Evolutionary conservation across 2,888 invertebrate species (phyloP), one percentile per base, ranked within the genome.

Genomic region (Amiota communis): DNA sequence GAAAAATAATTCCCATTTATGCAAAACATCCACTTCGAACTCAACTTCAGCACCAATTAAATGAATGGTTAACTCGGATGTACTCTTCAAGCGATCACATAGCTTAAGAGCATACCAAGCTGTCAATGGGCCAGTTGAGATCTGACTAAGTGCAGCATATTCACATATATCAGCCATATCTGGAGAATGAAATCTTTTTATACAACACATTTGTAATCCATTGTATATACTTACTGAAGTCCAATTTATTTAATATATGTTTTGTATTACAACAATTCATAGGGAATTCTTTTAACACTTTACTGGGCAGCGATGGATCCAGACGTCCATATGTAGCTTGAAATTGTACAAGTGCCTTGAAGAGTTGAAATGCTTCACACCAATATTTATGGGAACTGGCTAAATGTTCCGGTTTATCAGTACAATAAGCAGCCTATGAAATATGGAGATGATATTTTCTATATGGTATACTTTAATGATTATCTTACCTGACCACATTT

Each of bases 1-100:
- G 76, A 94, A 92, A 84, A 94, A 92, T 57, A 92, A 90, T 82
- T 95, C 95, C 95, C 95, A 95, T 74, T 93, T 93, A 71, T 92
- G 91, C 3, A 94, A 88, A 13, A 92, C 91, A 76, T 93, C 92
- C 0, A 93, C 93, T 87, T 95, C 95, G 80, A 94, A 95, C 73
- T 94, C 93, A 46, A 94, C 90, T 86, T 95, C 95, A 0, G 94
- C 94, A 0, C 94, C 89, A 71, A 89, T 88, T 49, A 89, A 77
- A 72, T 90, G 90, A 20, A 90, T 82, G 1, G 87, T 88, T 0
- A 89, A 75, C 49, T 78, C 78, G 48, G 85, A 81, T n/a, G 74
- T 69, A 11, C 75, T 70, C 17, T 80, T 77, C 15, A 88, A 71
- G 17, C 86, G 83, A 4, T 85, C 83, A 20, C 84, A 81, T 1